Evolutionary conservation across 2,797 vertebrate genomes (phyloP), one percentile per base, ranked within the genome.

Genomic region (Orestias chungarensis): DNA sequence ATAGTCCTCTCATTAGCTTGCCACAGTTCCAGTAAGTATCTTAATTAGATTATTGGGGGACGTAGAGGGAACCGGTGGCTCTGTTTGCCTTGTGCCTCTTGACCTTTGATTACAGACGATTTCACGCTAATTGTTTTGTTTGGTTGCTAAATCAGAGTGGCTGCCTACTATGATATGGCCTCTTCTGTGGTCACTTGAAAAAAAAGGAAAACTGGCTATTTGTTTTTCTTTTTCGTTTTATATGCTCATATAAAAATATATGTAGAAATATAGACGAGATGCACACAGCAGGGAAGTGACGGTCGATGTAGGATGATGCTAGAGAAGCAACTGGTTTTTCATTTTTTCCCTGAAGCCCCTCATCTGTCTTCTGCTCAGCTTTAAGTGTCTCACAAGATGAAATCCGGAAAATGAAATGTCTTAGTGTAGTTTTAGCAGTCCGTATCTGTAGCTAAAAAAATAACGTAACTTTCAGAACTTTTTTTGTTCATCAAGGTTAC

Each of bases 31-130:
- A 85, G 79, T 89, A 85, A 89, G 83, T 80, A 82, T 87, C 79
- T 74, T 85, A 88, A 89, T 88, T 82, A 81, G 89, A 90, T 91
- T 89, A 92, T 81, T 82, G 75, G 66, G 66, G 65, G 78, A 86
- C 80, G 86, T 81, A 83, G 74, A 65, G 79, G 68, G 74, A 85
- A 87, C 59, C 75, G 82, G 79, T 85, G 76, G 66, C 80, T 86
- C 66, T 64, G 68, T 86, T 82, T 84, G 83, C 88, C 82, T 59
- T 72, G 74, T 64, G 78, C 68, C 64, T 80, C 78, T 86, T 78
- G 75, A 74, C 80, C 57, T 77, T 61, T 80, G 73, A 74, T 88
- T 80, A 66, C 72, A 82, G 73, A 78, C 68, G 68, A 59, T 88
- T 84, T 84, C 59, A 73, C 47, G 71, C 72, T 85, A 86, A 89